These are phyloP conservation scores for Meteorus cinctellus DNA, from an alignment of 2,888 invertebrate species.

Conservation along the genomic window DNA sequence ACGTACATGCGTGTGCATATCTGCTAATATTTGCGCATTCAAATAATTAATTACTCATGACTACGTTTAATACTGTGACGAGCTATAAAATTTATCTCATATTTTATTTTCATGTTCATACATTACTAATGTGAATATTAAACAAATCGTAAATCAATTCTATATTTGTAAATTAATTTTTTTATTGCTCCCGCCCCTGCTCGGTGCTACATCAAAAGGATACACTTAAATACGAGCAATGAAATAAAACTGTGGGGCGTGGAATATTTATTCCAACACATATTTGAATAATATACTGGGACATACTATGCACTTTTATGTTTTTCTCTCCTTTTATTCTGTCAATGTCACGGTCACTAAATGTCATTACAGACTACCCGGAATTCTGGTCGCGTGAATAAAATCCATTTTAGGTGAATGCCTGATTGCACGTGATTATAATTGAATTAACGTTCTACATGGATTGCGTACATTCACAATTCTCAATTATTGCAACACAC, in stretches of 20 bases:
- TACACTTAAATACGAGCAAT: background rate
- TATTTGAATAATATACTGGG: background rate
- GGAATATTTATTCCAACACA: background rate
- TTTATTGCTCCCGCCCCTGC: too few species aligned
- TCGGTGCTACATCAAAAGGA: background rate
- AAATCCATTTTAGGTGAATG: slow-evolving; percentile 48
- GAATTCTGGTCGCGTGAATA: slow-evolving; percentile 55
- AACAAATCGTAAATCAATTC: background rate
- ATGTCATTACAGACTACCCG: slow-evolving; percentile 50
- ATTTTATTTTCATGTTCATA: background rate
- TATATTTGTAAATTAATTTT: background rate
- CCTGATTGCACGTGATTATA: slow-evolving; percentile 31
- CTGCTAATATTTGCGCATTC: background rate
- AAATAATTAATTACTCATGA: slow-evolving; percentile 4
- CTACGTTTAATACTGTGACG: background rate
- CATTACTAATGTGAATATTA: background rate
- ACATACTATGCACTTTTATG: background rate
- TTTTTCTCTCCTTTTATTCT: background rate
- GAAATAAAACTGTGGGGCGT: background rate
- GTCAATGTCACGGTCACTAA: slow-evolving; percentile 40
- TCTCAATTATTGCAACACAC: slow-evolving; percentile 7
- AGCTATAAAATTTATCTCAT: background rate
- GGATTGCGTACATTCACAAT: slow-evolving; percentile 16
- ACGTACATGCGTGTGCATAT: background rate
- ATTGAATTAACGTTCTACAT: slow-evolving; percentile 31